Percentiles rank a stretch among this genome's conserved stretches.
phyloP scores from a whole-genome alignment of 1,140 invertebrate genomes.

The Thaumatotibia leucotreta region DNA sequence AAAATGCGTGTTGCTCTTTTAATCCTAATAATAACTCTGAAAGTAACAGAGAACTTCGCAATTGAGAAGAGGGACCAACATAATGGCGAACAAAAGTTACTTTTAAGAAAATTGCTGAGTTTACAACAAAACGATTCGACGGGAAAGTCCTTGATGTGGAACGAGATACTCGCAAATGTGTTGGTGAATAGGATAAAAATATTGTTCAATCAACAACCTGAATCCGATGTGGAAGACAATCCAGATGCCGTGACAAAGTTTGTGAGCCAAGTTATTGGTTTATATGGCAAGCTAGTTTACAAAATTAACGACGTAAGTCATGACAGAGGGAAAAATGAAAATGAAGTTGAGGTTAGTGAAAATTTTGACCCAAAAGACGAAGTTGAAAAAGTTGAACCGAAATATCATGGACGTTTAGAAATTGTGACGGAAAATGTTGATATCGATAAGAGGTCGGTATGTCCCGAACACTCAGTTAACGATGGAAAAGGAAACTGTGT shows the following conservation, averaged over 20 bases:
- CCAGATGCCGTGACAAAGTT: constrained; percentile 23
- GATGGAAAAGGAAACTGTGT: constrained; percentile 42
- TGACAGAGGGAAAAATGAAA: constrained; percentile 19
- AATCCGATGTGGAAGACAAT: constrained; percentile 23
- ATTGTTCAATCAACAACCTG: constrained; percentile 30
- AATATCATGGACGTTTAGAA: constrained; percentile 44
- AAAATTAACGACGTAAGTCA: neutral
- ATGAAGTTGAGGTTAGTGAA: constrained; percentile 12
- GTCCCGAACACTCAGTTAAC: constrained; percentile 37
- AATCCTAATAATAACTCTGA: neutral
- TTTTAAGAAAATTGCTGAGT: constrained; percentile 52
- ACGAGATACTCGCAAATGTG: constrained; percentile 51
- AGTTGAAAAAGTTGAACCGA: constrained; percentile 52
- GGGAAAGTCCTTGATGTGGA: constrained; percentile 42
- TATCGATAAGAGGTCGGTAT: constrained; percentile 19
- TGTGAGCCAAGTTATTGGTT: constrained; percentile 35
- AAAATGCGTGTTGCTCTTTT: neutral
- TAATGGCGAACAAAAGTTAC: constrained; percentile 30
- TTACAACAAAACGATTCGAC: constrained; percentile 28
- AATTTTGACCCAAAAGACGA: constrained; percentile 29
- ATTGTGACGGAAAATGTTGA: constrained; percentile 21
- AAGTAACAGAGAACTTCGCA: constrained; percentile 4
- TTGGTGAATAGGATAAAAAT: constrained; percentile 47
- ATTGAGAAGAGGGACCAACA: constrained; percentile 5
- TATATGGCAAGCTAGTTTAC: neutral